Percentiles rank a stretch among this genome's conserved stretches.
Conservation (phyloP, 2,888 invertebrate genomes). For the Petrolisthes cinctipes region DNA sequence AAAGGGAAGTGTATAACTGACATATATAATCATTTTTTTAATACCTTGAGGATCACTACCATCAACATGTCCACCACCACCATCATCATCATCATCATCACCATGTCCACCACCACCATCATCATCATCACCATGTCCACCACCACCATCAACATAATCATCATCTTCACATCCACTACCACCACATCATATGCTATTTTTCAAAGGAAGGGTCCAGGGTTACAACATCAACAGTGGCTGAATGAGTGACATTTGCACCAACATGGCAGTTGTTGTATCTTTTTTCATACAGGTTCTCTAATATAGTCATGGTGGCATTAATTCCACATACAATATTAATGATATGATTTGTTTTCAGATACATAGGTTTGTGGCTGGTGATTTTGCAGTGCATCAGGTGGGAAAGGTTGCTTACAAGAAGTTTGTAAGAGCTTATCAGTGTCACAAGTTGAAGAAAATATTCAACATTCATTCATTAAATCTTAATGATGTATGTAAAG, state of each 20-base stretch:
- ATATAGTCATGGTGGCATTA: neutral
- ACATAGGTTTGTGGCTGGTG: neutral
- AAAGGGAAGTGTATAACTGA: neutral
- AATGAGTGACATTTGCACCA: too few relatives aligned
- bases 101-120: too few relatives aligned
- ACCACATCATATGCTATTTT: too few relatives aligned
- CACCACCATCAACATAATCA: too few relatives aligned
- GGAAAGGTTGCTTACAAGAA: constrained; percentile 52
- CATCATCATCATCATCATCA: too few relatives aligned
- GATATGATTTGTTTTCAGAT: constrained; percentile 26
- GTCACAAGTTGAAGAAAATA: constrained; percentile 47
- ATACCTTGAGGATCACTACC: neutral
- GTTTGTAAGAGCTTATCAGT: constrained; percentile 54
- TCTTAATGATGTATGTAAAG: constrained; percentile 36
- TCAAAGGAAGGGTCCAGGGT: too few relatives aligned
- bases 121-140: too few relatives aligned
- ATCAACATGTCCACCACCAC: neutral
- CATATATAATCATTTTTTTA: neutral
- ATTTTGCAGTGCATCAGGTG: constrained; percentile 28
- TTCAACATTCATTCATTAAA: constrained; percentile 39
- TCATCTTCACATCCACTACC: too few relatives aligned
- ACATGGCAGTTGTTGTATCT: too few relatives aligned
- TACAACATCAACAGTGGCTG: too few relatives aligned
- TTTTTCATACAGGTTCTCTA: too few relatives aligned
- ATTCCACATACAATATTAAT: neutral